A percentile compares a stretch with the other conserved stretches of the same genome.
phyloP scores from a whole-genome alignment of 2,888 invertebrate species.

The Tolmerus cingulatus region DNA sequence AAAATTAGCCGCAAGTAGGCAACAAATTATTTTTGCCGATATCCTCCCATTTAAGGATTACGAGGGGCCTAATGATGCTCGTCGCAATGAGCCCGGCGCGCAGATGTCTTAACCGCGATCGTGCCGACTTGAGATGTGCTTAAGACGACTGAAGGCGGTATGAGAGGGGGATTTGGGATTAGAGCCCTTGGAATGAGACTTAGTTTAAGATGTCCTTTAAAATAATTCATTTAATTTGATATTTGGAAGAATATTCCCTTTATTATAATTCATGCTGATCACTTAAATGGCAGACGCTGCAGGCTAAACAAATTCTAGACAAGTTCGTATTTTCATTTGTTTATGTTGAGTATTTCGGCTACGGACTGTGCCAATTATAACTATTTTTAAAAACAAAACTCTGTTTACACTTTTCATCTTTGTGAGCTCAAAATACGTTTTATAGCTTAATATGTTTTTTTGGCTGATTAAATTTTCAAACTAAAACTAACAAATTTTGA shows the following conservation, averaged over 20 bases:
- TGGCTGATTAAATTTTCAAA: too few species aligned
- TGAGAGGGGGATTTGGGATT: background rate
- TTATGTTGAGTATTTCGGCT: too few species aligned
- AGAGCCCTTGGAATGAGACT: background rate
- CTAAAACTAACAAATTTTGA: too few species aligned
- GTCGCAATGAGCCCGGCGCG: background rate
- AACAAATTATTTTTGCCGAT: slow-evolving; percentile 13
- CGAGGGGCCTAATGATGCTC: background rate
- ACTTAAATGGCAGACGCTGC: too few species aligned
- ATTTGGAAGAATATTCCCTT: background rate
- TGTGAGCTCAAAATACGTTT: too few species aligned
- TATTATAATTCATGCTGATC: too few species aligned
- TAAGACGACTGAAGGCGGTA: background rate
- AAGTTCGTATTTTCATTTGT: too few species aligned
- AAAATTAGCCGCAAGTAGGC: slow-evolving; percentile 24
- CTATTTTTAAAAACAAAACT: too few species aligned
- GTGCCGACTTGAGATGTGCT: background rate
- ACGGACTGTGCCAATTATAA: too few species aligned
- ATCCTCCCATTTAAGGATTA: background rate
- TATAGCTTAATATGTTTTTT: too few species aligned
- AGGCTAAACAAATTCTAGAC: too few species aligned
- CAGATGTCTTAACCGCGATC: background rate
- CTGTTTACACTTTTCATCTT: too few species aligned
- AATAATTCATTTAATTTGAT: background rate
- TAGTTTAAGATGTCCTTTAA: background rate